Conservation (phyloP, 1,140 invertebrate species). For the Grapholita molesta region DNA sequence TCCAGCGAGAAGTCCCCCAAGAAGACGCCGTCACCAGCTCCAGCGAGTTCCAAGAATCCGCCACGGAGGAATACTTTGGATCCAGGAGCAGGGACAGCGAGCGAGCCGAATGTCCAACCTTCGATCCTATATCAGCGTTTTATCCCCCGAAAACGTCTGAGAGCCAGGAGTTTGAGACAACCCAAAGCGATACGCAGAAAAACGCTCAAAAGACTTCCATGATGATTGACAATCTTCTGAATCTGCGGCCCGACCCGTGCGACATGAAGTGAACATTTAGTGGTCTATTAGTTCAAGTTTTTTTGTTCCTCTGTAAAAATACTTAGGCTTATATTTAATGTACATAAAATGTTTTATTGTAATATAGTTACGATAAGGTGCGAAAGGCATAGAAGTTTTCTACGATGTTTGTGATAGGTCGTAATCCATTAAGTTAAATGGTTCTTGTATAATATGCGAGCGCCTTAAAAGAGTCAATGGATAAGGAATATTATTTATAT, state of each 20-base stretch:
- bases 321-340: conserved; percentile 68
- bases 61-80: conserved; percentile 53
- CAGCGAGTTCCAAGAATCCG: conserved; percentile 58
- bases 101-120: conserved; percentile 51
- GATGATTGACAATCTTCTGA: conserved; percentile 66
- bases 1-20: conserved; percentile 46
- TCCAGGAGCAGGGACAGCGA: conserved; percentile 51
- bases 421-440: conserved; percentile 6
- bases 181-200: conserved; percentile 46
- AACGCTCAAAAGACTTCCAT: conserved; percentile 53
- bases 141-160: conserved; percentile 56
- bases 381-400: conserved; percentile 55
- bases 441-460: not conserved
- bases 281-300: conserved; percentile 63
- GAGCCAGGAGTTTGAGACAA: conserved; percentile 36
- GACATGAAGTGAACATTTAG: conserved; percentile 51
- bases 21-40: conserved; percentile 69
- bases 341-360: conserved; percentile 75
- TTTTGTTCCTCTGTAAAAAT: conserved; percentile 76
- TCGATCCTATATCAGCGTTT: conserved; percentile 64
- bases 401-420: conserved; percentile 36
- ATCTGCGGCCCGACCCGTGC: conserved; percentile 49
- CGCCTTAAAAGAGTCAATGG: not conserved
- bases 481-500: conserved; percentile 20
- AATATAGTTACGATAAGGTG: conserved; percentile 55